phyloP scores from a whole-genome alignment of 2,113 vertebrate genomes.

The Triplophysa dalaica region DNA sequence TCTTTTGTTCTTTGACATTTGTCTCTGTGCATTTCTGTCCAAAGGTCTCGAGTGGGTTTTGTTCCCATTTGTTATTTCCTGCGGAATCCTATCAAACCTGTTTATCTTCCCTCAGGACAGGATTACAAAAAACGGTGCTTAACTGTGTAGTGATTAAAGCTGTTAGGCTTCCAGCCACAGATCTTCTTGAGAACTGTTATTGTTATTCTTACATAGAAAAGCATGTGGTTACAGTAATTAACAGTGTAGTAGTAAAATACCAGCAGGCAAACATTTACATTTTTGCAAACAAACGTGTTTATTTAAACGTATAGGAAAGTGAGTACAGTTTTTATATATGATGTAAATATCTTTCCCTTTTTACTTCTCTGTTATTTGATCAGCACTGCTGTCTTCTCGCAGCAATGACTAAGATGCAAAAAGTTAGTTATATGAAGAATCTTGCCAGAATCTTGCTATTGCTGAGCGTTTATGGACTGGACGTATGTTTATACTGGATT shows the following conservation, averaged over 20 bases:
- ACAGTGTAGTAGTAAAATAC: background rate
- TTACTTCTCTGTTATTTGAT: background rate
- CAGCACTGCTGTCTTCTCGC: background rate
- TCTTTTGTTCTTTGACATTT: too few relatives aligned
- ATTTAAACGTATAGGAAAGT: too few relatives aligned
- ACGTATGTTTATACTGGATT: constrained; percentile 55
- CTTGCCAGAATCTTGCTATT: constrained; percentile 52
- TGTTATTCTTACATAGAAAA: too few relatives aligned
- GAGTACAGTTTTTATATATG: background rate
- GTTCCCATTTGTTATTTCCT: background rate
- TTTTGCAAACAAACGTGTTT: too few relatives aligned
- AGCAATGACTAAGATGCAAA: background rate
- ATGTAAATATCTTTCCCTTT: background rate
- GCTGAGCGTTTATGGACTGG: constrained; percentile 22
- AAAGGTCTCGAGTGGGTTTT: background rate
- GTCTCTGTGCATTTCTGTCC: background rate
- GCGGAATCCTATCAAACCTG: constrained; percentile 30
- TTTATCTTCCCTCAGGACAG: background rate
- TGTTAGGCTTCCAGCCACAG: background rate
- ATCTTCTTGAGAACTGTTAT: background rate
- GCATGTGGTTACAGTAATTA: background rate
- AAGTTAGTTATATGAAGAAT: background rate
- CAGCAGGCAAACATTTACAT: too few relatives aligned
- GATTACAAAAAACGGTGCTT: background rate
- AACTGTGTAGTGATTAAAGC: background rate